A percentile compares a stretch with the other conserved stretches of the same genome.
phyloP scores from a whole-genome alignment of 2,113 vertebrate species.

The Larimichthys polyactis region DNA sequence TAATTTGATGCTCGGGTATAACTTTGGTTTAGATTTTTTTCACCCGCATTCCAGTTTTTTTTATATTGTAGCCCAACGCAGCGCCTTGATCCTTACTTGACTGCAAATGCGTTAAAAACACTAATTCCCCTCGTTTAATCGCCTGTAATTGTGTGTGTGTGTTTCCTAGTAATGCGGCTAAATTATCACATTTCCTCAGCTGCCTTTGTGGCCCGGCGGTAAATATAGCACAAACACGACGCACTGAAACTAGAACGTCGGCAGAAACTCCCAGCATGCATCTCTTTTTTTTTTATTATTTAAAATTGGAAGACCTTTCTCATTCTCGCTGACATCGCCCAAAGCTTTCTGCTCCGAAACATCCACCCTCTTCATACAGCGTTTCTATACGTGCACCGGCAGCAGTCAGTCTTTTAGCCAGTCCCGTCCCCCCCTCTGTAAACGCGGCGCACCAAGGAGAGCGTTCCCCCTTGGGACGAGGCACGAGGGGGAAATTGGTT shows the following conservation, averaged over 20 bases:
- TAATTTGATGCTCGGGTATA: constrained; percentile 65
- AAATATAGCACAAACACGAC: not conserved
- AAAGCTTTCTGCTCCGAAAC: constrained; percentile 30
- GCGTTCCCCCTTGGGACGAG: constrained; percentile 76
- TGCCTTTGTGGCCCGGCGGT: not conserved
- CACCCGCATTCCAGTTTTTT: constrained; percentile 23
- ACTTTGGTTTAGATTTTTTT: constrained; percentile 68
- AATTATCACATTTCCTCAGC: not conserved
- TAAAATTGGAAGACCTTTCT: constrained; percentile 20
- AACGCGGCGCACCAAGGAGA: constrained; percentile 68
- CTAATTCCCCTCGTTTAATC: not conserved
- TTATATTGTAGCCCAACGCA: not conserved
- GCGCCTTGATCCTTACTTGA: not conserved
- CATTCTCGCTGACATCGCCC: constrained; percentile 23
- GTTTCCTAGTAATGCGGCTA: not conserved
- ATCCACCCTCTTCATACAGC: not conserved
- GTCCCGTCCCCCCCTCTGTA: constrained; percentile 45
- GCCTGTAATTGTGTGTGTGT: not conserved
- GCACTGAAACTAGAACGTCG: not conserved
- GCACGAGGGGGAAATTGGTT: constrained; percentile 84
- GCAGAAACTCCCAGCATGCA: constrained; percentile 19
- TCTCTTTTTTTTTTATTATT: constrained; percentile 4
- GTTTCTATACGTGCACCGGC: constrained; percentile 48
- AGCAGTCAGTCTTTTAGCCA: constrained; percentile 33
- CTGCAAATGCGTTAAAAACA: constrained; percentile 5